These are phyloP conservation scores for Tiaroga cobitis DNA, from an alignment of 2,797 vertebrate species.

Conservation along the genomic window DNA sequence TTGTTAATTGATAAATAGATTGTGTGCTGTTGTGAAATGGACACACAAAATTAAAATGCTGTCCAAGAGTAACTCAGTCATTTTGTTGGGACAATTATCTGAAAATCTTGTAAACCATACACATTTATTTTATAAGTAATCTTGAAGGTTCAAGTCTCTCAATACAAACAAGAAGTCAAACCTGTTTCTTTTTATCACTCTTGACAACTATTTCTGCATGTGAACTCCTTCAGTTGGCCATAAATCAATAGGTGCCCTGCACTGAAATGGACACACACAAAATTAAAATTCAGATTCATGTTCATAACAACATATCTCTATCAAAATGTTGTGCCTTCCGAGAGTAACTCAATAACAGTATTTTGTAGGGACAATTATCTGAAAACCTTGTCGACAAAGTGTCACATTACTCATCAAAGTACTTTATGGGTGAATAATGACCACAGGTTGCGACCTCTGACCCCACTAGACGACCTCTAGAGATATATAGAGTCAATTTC, in stretches of 20 bases:
- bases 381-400: slow-evolving; percentile 74
- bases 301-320: slow-evolving; percentile 63
- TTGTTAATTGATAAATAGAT: neutral
- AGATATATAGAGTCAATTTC: slow-evolving; percentile 76
- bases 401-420: slow-evolving; percentile 86
- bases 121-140: neutral
- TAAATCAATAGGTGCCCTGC: neutral
- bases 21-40: neutral
- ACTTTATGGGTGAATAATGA: slow-evolving; percentile 79
- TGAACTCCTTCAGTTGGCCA: neutral
- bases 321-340: slow-evolving; percentile 72
- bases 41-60: slow-evolving; percentile 40
- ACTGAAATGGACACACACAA: neutral
- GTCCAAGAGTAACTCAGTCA: slow-evolving; percentile 77
- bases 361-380: slow-evolving; percentile 78
- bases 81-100: slow-evolving; percentile 78
- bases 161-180: neutral
- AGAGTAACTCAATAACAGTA: slow-evolving; percentile 76
- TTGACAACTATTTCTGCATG: neutral
- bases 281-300: slow-evolving; percentile 30
- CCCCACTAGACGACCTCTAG: slow-evolving; percentile 78
- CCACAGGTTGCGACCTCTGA: slow-evolving; percentile 79
- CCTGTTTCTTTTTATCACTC: neutral
- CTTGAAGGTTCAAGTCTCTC: neutral
- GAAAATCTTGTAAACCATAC: slow-evolving; percentile 69